Conservation (phyloP, 2,888 invertebrate genomes). For the Chouioia cunea region DNA sequence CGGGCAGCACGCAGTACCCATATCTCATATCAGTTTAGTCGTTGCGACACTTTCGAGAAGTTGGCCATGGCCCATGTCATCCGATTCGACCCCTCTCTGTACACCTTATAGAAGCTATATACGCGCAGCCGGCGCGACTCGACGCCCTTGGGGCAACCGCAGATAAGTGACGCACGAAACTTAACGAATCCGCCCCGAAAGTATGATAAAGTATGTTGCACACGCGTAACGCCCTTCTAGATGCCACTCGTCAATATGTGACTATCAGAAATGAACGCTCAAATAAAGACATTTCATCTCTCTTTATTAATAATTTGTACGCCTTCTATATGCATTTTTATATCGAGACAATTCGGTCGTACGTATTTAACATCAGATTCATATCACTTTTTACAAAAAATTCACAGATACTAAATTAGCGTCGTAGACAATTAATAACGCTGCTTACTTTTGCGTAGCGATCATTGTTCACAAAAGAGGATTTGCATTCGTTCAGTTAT, state of each 20-base stretch:
- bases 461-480: no score
- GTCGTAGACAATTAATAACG: no score
- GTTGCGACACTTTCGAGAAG: conserved; percentile 66
- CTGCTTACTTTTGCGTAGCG: no score
- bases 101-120: conserved; percentile 16
- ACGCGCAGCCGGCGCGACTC: conserved; percentile 21
- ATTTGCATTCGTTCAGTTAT: no score
- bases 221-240: conserved; percentile 25
- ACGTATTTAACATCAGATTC: no score
- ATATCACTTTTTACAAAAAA: no score
- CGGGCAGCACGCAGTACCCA: conserved; percentile 66
- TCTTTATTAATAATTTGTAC: no score
- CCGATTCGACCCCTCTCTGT: conserved; percentile 54
- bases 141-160: conserved; percentile 51
- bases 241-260: no score
- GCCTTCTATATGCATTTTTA: no score
- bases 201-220: conserved; percentile 52
- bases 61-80: conserved; percentile 60
- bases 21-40: conserved; percentile 68
- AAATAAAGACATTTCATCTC: neutral
- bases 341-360: no score
- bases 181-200: conserved; percentile 55
- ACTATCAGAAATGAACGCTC: conserved; percentile 40
- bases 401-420: no score
- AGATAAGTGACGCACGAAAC: conserved; percentile 66